Conservation (phyloP, 2,797 vertebrate genomes). For the Triplophysa bombifrons region DNA sequence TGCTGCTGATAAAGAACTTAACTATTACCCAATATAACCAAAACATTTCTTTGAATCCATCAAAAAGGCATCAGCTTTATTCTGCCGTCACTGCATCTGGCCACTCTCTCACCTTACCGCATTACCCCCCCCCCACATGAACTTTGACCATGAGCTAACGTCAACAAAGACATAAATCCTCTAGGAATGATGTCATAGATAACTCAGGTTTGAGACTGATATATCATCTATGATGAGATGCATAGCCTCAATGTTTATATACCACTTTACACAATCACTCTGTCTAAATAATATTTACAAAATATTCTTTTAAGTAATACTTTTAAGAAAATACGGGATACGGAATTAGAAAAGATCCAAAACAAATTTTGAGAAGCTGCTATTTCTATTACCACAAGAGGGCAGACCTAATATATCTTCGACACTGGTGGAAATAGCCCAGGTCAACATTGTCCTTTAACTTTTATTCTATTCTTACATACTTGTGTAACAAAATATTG, state of each 20-base stretch:
- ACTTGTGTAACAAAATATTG: too few relatives aligned
- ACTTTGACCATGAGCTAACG: slow-evolving; percentile 62
- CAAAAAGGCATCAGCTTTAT: slow-evolving; percentile 44
- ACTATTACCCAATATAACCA: slow-evolving; percentile 19
- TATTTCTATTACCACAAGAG: slow-evolving; percentile 66
- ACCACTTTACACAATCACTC: too few relatives aligned
- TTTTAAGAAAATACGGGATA: background rate
- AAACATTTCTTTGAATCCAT: slow-evolving; percentile 67
- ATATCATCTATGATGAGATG: background rate
- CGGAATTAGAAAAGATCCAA: background rate
- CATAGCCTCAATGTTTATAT: background rate
- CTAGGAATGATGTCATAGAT: background rate
- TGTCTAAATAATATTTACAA: background rate
- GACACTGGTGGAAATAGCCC: background rate
- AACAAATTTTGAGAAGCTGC: background rate
- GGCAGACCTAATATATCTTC: slow-evolving; percentile 44
- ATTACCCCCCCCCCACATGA: slow-evolving; percentile 53
- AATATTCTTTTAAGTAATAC: background rate
- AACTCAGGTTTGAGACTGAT: background rate
- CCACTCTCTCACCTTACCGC: slow-evolving; percentile 59
- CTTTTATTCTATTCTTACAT: background rate
- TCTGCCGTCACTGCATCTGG: slow-evolving; percentile 57
- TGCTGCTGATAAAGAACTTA: slow-evolving; percentile 35
- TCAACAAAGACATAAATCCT: slow-evolving; percentile 41
- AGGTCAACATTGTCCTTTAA: too few relatives aligned